These are phyloP conservation scores for Polypedilum vanderplanki DNA, from an alignment of 1,140 invertebrate species.

Conservation along the genomic window DNA sequence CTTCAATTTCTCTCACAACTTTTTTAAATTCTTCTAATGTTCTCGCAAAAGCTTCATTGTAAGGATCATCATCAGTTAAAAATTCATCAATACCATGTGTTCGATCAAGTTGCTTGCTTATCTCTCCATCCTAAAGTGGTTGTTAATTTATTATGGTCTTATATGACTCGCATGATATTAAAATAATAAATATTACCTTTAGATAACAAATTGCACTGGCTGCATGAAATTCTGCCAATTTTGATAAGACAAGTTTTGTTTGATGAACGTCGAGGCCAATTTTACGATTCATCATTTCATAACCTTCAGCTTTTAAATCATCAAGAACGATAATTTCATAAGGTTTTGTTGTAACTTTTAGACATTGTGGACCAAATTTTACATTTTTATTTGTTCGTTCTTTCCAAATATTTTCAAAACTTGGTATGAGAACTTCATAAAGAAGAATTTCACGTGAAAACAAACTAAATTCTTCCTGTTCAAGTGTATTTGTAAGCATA, in stretches of 20 bases:
- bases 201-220: constrained; percentile 41
- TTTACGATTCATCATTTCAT: constrained; percentile 46
- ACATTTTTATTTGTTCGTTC: neutral
- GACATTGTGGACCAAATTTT: neutral
- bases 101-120: too few relatives aligned
- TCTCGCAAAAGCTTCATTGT: too few relatives aligned
- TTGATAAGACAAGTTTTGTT: constrained; percentile 44
- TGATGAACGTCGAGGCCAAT: constrained; percentile 47
- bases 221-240: constrained; percentile 51
- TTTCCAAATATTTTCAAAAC: neutral
- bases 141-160: too few relatives aligned
- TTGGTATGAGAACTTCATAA: neutral
- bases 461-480: neutral
- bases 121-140: too few relatives aligned
- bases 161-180: too few relatives aligned
- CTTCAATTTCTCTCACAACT: too few relatives aligned
- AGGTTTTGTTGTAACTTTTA: constrained; percentile 32
- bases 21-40: too few relatives aligned
- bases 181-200: constrained; percentile 24
- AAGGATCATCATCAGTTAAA: too few relatives aligned
- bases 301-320: constrained; percentile 46
- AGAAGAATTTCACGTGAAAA: neutral
- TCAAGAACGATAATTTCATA: constrained; percentile 45
- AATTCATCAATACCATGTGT: too few relatives aligned
- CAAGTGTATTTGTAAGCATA: neutral